A percentile compares a stretch with the other conserved stretches of the same genome.
phyloP scores from a whole-genome alignment of 2,113 vertebrate genomes.

The Lethenteron camtschaticum region DNA sequence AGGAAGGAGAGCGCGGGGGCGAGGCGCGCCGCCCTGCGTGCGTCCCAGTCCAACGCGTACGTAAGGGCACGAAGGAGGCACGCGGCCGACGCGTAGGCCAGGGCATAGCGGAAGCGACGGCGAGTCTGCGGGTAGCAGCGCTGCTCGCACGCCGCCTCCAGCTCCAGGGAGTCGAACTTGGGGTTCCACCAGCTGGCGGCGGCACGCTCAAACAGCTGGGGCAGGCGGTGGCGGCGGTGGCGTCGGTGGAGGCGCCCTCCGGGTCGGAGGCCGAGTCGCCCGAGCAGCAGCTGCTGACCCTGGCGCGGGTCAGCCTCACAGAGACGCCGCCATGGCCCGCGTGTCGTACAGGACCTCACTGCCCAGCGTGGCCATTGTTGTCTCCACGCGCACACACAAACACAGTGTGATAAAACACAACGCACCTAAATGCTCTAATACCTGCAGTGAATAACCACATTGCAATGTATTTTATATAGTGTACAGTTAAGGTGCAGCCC shows the following conservation, averaged over 20 bases:
- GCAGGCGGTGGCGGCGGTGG: slow-evolving; percentile 34
- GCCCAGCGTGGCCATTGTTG: slow-evolving; percentile 28
- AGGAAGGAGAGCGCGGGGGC: slow-evolving; percentile 49
- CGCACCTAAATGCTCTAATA: slow-evolving; percentile 52
- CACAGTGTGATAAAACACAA: slow-evolving; percentile 50
- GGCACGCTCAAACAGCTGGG: slow-evolving; percentile 76
- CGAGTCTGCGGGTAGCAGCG: slow-evolving; percentile 88
- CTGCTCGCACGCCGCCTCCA: slow-evolving; percentile 85
- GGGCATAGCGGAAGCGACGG: slow-evolving; percentile 68
- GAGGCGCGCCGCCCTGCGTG: slow-evolving; percentile 50
- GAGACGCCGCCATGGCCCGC: slow-evolving; percentile 14
- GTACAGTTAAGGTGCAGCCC: no score
- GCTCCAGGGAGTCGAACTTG: slow-evolving; percentile 68
- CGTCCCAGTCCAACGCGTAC: slow-evolving; percentile 8
- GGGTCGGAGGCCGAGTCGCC: slow-evolving; percentile 34
- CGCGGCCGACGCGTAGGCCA: slow-evolving; percentile 58
- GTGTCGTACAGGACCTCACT: slow-evolving; percentile 29
- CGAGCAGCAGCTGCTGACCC: slow-evolving; percentile 48
- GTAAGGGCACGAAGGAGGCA: slow-evolving; percentile 16
- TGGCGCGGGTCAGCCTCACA: slow-evolving; percentile 19
- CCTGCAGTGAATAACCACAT: no score
- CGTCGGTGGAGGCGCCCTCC: slow-evolving; percentile 16
- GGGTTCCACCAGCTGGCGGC: slow-evolving; percentile 87
- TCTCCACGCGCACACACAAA: slow-evolving; percentile 48
- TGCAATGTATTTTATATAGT: no score